phyloP scores from a whole-genome alignment of 2,888 invertebrate species.

The Caenorhabditis sp. region DNA sequence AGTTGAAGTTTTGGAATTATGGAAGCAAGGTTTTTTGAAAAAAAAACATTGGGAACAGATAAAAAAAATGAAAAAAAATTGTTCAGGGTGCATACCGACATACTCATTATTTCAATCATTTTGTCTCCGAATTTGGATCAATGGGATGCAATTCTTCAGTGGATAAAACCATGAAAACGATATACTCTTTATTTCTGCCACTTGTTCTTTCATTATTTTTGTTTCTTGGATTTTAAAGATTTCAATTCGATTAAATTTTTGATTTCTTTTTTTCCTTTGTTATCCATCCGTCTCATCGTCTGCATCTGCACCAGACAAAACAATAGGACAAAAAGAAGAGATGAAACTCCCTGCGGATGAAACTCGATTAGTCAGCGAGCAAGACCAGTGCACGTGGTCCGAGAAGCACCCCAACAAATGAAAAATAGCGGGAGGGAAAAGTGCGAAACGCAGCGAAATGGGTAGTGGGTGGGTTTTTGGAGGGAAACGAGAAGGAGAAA shows the following conservation, averaged over 20 bases:
- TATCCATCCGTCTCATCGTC: neutral
- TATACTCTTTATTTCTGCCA: neutral
- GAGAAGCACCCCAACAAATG: constrained; percentile 32
- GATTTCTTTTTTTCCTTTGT: neutral
- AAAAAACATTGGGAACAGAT: no score
- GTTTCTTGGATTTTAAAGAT: no score
- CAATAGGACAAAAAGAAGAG: no score
- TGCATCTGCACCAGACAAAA: constrained; percentile 9
- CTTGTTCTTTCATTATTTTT: constrained; percentile 15
- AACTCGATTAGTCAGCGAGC: constrained; percentile 47
- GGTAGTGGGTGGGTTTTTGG: neutral
- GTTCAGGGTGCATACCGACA: constrained; percentile 67
- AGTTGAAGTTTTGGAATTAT: constrained; percentile 66
- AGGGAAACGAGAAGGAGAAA: constrained; percentile 3
- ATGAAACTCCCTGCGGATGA: neutral
- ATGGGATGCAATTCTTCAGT: constrained; percentile 52
- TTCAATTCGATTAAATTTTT: no score
- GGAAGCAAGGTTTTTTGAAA: no score
- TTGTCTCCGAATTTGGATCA: constrained; percentile 68
- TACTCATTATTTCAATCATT: constrained; percentile 70
- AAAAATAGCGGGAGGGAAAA: constrained; percentile 39
- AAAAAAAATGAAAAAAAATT: no score
- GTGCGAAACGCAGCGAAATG: constrained; percentile 38
- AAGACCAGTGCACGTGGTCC: constrained; percentile 40
- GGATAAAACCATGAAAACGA: neutral